phyloP scores from a whole-genome alignment of 1,140 invertebrate species.

The Chironomus striatipennis region DNA sequence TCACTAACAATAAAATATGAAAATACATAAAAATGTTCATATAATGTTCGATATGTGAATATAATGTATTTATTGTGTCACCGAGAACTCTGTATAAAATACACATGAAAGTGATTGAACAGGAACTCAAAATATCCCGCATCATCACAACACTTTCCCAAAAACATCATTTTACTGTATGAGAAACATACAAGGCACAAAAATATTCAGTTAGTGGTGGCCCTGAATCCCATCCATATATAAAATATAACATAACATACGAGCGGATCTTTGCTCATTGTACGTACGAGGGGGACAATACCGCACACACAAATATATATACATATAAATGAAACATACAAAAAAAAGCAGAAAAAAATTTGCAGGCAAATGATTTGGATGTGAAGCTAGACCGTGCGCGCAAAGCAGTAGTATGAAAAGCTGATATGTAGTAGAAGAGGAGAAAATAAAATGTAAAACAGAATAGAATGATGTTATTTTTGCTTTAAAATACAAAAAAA shows the following conservation, averaged over 20 bases:
- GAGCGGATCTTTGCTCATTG: neutral
- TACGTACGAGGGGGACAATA: neutral
- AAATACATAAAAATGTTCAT: neutral
- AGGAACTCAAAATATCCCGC: slow-evolving; percentile 14
- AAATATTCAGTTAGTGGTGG: neutral
- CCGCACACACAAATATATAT: neutral
- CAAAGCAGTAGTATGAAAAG: no score
- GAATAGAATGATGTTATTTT: no score
- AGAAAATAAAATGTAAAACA: no score
- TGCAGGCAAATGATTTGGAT: no score
- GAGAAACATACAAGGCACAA: no score
- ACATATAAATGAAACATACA: neutral
- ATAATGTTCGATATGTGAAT: slow-evolving; percentile 1
- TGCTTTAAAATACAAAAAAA: no score
- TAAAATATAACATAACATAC: neutral
- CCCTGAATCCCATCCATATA: neutral
- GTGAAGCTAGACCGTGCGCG: no score
- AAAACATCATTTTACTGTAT: neutral
- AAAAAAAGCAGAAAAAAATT: no score
- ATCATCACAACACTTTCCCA: slow-evolving; percentile 1
- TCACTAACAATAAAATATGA: no score
- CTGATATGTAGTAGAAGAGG: no score
- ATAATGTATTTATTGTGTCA: slow-evolving; percentile 18
- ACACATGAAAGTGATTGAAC: slow-evolving; percentile 19
- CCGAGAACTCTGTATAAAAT: neutral